Conservation (phyloP, 2,113 vertebrate species). For the Hoplias malabaricus region DNA sequence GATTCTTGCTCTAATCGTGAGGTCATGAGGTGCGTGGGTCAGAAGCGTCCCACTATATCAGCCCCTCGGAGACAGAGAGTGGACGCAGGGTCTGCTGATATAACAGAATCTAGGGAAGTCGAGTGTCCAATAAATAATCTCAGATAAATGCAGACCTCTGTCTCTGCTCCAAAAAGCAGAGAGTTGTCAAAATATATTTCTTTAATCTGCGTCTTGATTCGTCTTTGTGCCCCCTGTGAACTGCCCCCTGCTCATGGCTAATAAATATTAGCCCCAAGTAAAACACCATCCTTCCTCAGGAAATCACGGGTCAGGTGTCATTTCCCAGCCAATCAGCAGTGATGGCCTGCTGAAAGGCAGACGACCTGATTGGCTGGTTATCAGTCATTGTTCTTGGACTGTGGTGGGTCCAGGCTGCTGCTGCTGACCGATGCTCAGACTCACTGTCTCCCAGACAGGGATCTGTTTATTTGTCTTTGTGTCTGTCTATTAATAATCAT, state of each 20-base stretch:
- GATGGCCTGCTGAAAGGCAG: conserved; percentile 33
- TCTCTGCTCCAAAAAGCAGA: conserved; percentile 15
- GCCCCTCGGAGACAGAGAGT: too few relatives aligned
- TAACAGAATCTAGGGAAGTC: not conserved
- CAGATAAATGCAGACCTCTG: not conserved
- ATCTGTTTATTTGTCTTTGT: not conserved
- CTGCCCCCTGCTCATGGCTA: conserved; percentile 38
- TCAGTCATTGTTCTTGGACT: conserved; percentile 22
- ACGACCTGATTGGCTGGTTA: conserved; percentile 47
- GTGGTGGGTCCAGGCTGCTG: conserved; percentile 37
- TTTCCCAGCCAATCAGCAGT: conserved; percentile 47
- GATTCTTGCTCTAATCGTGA: too few relatives aligned
- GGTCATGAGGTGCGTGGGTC: not conserved
- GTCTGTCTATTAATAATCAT: conserved; percentile 15
- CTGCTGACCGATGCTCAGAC: conserved; percentile 22
- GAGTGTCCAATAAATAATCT: too few relatives aligned
- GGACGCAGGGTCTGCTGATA: not conserved
- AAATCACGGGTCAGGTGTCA: conserved; percentile 50
- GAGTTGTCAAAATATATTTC: conserved; percentile 29
- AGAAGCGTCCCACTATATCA: not conserved
- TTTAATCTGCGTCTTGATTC: conserved; percentile 32
- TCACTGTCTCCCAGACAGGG: conserved; percentile 22
- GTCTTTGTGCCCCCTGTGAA: not conserved
- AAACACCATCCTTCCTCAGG: conserved; percentile 58
- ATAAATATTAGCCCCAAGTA: conserved; percentile 54